Conservation (phyloP, 1,140 invertebrate species). For the silkworm (Bombyx mori) region DNA sequence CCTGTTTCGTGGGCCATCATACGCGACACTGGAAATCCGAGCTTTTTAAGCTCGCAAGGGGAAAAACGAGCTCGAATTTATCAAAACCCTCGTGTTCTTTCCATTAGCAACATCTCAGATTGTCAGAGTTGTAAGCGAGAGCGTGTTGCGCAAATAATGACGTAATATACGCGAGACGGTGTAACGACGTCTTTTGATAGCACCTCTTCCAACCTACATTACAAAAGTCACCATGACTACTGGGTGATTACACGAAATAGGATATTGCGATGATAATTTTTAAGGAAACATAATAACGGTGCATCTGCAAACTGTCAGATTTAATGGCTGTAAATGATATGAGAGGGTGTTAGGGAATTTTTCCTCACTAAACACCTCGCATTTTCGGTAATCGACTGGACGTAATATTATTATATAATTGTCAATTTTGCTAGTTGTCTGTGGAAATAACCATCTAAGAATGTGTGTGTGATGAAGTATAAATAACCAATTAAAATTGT, state of each 20-base stretch:
- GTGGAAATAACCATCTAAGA: too few relatives aligned
- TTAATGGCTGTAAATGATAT: background rate
- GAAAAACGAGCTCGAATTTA: constrained; percentile 35
- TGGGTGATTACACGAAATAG: constrained; percentile 35
- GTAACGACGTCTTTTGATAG: constrained; percentile 58
- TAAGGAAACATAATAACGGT: constrained; percentile 18
- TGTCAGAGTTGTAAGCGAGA: constrained; percentile 38
- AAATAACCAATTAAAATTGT: constrained; percentile 68
- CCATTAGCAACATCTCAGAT: constrained; percentile 62
- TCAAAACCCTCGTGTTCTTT: constrained; percentile 54
- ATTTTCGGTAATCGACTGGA: too few relatives aligned
- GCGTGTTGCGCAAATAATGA: constrained; percentile 51
- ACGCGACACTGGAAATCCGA: constrained; percentile 17
- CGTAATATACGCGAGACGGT: constrained; percentile 49
- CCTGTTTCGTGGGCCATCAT: constrained; percentile 35
- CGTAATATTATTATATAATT: too few relatives aligned
- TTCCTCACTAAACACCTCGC: too few relatives aligned
- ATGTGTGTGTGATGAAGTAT: too few relatives aligned
- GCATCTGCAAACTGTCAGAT: background rate
- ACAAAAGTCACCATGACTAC: constrained; percentile 60
- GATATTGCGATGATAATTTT: constrained; percentile 32
- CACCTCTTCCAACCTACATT: constrained; percentile 35
- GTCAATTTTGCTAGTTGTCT: too few relatives aligned
- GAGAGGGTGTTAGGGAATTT: too few relatives aligned
- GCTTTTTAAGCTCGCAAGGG: constrained; percentile 35